Base-by-base conservation (phyloP, 2,888 invertebrate genomes). In the Zaprionus bogoriensis region DNA sequence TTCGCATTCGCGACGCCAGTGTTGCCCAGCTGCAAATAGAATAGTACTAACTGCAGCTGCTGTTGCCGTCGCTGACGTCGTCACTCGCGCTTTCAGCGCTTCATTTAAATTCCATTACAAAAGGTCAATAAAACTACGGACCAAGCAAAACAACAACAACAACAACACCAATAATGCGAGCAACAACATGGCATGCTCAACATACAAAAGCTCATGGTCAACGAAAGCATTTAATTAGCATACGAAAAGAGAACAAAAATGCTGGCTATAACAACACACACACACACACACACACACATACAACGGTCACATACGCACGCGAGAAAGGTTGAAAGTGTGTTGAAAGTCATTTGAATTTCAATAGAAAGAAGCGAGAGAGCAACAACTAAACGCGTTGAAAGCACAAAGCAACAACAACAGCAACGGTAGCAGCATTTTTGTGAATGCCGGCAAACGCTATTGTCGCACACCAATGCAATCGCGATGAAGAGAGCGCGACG, bases 221-320 rank as follows among this genome's bases (percentile, higher is more conserved):
- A 84, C 75, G 85, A 81, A 87, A 87, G 85, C 82, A 81, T 81
- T 82, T 78, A 87, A 82, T 82, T 82, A 82, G 73, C 87, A 82
- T 82, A 80, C 53, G 64, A 55, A 46, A 46, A 52, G 41, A 52
- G 48, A 50, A 59, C 32, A 14, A 57, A 46, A 14, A 46, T 45
- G 10, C 27, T 9, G 38, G 27, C 48, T 25, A 23, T 25, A 42
- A 48, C 12, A 66, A 55, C 62, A 62, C 71, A 36, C 55, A 39
- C 50, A 55, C 52, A 65, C 55, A 62, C 53, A 62, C 47, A 64
- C 32, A 20, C 38, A 53, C 68, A 41, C 58, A 36, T n/a, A n/a
- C n/a, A n/a, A n/a, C n/a, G n/a, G n/a, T n/a, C n/a, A n/a, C n/a
- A n/a, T n/a, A n/a, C n/a, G n/a, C 80, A 69, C 74, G 63, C 75